Evolutionary conservation across 2,113 vertebrate genomes (phyloP).

Genomic region (Trichechus manatus): DNA sequence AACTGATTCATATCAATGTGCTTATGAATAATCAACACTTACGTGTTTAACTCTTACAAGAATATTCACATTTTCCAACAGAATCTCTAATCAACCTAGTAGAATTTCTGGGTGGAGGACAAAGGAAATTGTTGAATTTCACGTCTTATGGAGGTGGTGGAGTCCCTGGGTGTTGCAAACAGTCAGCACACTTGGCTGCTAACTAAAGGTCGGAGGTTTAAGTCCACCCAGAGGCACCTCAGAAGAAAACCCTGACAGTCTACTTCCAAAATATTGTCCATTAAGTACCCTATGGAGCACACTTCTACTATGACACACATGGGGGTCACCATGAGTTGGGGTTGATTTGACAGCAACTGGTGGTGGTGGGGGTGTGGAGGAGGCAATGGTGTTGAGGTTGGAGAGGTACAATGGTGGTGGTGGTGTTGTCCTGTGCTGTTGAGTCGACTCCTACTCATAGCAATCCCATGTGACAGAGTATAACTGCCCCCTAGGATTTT

Average conservation of each 20-base stretch:
- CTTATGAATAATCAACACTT: not conserved
- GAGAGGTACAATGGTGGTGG: not conserved
- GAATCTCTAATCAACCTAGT: conserved; percentile 11
- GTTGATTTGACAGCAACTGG: not conserved
- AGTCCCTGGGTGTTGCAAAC: not conserved
- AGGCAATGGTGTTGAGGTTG: not conserved
- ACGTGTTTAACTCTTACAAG: not conserved
- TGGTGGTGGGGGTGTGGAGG: not conserved
- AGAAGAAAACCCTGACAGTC: not conserved
- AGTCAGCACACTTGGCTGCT: not conserved
- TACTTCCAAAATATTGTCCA: not conserved
- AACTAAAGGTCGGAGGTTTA: not conserved
- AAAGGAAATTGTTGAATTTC: conserved; percentile 8
- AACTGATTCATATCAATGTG: not conserved
- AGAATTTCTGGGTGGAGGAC: conserved; percentile 41
- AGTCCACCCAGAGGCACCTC: not conserved
- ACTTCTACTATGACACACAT: not conserved
- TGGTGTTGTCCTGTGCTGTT: not conserved
- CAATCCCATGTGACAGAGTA: not conserved
- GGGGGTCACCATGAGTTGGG: not conserved
- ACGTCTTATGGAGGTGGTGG: not conserved
- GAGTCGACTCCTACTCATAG: not conserved
- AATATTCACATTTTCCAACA: conserved; percentile 49
- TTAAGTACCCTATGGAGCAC: not conserved
- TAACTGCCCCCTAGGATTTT: not conserved